Percentiles rank a stretch among this genome's conserved stretches.
These are phyloP conservation scores for Limnephilus marmoratus DNA, from an alignment of 2,888 invertebrate genomes.

Conservation along the genomic window DNA sequence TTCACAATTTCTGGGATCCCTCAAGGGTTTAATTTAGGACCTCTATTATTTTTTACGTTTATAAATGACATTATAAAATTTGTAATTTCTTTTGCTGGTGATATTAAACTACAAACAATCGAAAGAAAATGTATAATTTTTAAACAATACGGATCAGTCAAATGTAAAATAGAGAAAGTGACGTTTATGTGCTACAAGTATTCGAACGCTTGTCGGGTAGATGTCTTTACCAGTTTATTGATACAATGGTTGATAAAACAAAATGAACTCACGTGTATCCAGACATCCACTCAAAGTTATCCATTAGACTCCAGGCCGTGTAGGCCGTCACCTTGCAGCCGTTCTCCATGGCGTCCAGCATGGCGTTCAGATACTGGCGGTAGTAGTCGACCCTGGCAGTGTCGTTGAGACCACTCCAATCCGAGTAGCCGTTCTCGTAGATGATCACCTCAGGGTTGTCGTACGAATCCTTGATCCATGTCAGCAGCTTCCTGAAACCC, in stretches of 20 bases:
- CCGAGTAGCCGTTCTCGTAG: constrained; percentile 81
- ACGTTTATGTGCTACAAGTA: too few relatives aligned
- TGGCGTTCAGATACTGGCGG: constrained; percentile 74
- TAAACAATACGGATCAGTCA: too few relatives aligned
- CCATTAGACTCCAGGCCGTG: constrained; percentile 66
- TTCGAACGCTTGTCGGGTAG: too few relatives aligned
- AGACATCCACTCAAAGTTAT: constrained; percentile 70
- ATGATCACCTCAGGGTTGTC: constrained; percentile 78
- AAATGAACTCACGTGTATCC: constrained; percentile 80
- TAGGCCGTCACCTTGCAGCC: constrained; percentile 65
- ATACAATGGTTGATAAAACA: not conserved
- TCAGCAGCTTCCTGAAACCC: constrained; percentile 81
- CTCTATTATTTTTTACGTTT: too few relatives aligned
- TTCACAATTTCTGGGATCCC: too few relatives aligned
- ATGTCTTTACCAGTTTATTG: too few relatives aligned
- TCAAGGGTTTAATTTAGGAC: too few relatives aligned
- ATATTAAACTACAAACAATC: too few relatives aligned
- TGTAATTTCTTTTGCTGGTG: too few relatives aligned
- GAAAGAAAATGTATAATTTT: too few relatives aligned
- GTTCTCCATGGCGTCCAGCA: constrained; percentile 69
- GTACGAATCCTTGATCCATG: constrained; percentile 80
- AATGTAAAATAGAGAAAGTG: too few relatives aligned
- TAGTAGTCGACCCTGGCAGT: constrained; percentile 76
- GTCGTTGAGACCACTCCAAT: constrained; percentile 73
- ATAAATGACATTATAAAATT: too few relatives aligned